phyloP scores from a whole-genome alignment of 2,797 vertebrate genomes.

The Sebastes flavidus region DNA sequence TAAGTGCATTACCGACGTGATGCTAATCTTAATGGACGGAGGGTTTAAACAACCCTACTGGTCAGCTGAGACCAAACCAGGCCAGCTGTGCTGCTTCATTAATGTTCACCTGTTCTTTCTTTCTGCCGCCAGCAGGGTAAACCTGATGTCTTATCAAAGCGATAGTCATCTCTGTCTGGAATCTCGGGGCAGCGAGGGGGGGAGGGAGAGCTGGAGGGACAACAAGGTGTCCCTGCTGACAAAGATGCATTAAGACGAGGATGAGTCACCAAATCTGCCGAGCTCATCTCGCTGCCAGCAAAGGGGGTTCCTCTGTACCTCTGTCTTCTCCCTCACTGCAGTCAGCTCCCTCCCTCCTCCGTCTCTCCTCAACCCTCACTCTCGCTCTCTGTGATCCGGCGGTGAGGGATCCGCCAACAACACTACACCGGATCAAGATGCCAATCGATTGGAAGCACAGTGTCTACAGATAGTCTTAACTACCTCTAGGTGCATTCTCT shows the following conservation, averaged over 20 bases:
- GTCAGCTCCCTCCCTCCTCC: constrained; percentile 18
- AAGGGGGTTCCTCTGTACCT: constrained; percentile 76
- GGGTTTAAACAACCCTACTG: constrained; percentile 16
- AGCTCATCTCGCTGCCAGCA: constrained; percentile 58
- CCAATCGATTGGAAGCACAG: constrained; percentile 33
- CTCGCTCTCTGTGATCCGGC: not conserved
- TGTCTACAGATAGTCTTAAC: constrained; percentile 37
- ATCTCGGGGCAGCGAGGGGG: constrained; percentile 9
- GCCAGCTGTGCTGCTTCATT: constrained; percentile 3
- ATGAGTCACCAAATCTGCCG: constrained; percentile 72
- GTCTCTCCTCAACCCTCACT: constrained; percentile 21
- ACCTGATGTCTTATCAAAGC: constrained; percentile 34
- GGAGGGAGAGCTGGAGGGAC: constrained; percentile 4
- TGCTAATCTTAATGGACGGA: constrained; percentile 24
- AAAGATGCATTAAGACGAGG: constrained; percentile 57
- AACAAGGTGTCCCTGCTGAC: constrained; percentile 67
- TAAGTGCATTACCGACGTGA: constrained; percentile 9
- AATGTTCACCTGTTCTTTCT: not conserved
- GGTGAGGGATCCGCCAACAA: constrained; percentile 30
- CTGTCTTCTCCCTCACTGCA: constrained; percentile 46
- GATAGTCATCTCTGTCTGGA: constrained; percentile 38
- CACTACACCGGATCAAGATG: constrained; percentile 36
- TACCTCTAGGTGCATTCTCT: not conserved
- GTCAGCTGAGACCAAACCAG: constrained; percentile 37
- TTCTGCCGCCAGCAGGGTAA: constrained; percentile 5